Percentiles rank a stretch among this genome's conserved stretches.
Evolutionary conservation across 2,797 vertebrate species (phyloP).

Genomic region (Acropternis orthonyx): DNA sequence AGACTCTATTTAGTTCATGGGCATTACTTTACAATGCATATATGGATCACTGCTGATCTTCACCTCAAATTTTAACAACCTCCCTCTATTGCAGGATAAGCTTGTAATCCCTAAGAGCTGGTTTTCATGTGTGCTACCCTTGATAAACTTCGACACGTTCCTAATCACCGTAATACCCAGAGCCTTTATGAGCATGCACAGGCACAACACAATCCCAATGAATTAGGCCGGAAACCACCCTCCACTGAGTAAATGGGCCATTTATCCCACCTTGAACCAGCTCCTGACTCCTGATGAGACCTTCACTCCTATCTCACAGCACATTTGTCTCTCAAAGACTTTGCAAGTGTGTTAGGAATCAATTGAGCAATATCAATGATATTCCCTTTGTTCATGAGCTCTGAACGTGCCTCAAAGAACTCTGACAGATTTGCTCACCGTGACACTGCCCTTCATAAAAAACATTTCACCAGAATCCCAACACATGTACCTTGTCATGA

Average conservation of each 20-base stretch:
- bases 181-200: neutral
- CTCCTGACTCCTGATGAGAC: neutral
- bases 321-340: neutral
- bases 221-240: neutral
- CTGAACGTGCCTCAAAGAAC: neutral
- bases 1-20: neutral
- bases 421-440: neutral
- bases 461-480: neutral
- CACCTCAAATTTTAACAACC: neutral
- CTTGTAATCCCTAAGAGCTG: neutral
- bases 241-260: neutral
- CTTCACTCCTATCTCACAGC: neutral
- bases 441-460: neutral
- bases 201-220: neutral
- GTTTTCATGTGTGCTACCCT: neutral
- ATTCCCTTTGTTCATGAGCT: neutral
- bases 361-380: neutral
- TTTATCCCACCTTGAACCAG: neutral
- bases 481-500: rapidly evolving
- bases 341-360: neutral
- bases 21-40: neutral
- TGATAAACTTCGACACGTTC: neutral
- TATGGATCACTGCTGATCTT: neutral
- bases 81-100: neutral
- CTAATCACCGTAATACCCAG: neutral